Conservation (phyloP, 2,888 invertebrate genomes). For the Deilephila elpenor region DNA sequence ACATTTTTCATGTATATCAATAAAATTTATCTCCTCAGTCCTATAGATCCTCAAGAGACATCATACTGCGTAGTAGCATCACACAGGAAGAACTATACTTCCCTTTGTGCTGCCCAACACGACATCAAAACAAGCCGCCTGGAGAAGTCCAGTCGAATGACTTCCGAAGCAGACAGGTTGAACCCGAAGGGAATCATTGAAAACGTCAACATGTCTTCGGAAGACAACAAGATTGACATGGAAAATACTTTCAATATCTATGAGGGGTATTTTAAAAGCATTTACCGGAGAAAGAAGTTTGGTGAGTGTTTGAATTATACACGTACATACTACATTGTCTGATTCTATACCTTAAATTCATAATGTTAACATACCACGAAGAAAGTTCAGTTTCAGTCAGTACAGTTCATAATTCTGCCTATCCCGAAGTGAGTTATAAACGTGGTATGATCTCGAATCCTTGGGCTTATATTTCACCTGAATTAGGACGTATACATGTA, state of each 20-base stretch:
- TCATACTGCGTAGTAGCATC: conserved; percentile 78
- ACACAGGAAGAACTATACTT: conserved; percentile 72
- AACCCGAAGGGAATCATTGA: conserved; percentile 43
- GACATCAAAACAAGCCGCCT: conserved; percentile 60
- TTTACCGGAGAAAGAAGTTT: conserved; percentile 71
- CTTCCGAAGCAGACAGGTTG: conserved; percentile 45
- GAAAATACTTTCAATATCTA: conserved; percentile 64
- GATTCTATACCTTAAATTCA: too few species aligned
- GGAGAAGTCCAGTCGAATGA: conserved; percentile 57
- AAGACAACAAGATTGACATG: conserved; percentile 63
- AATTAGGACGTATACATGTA: too few species aligned
- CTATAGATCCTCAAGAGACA: conserved; percentile 77
- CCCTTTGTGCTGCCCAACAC: conserved; percentile 74
- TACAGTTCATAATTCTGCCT: too few species aligned
- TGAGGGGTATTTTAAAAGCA: conserved; percentile 63
- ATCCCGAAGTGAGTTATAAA: too few species aligned
- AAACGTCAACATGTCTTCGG: conserved; percentile 45
- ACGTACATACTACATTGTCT: too few species aligned
- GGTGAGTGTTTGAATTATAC: conserved; percentile 54
- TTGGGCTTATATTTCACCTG: too few species aligned
- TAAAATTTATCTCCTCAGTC: conserved; percentile 57
- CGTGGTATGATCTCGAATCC: too few species aligned
- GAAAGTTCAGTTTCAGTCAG: too few species aligned
- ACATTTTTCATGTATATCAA: conserved; percentile 32
- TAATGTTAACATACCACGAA: too few species aligned